phyloP scores from a whole-genome alignment of 1,140 invertebrate genomes.

The Teleogryllus occipitalis region DNA sequence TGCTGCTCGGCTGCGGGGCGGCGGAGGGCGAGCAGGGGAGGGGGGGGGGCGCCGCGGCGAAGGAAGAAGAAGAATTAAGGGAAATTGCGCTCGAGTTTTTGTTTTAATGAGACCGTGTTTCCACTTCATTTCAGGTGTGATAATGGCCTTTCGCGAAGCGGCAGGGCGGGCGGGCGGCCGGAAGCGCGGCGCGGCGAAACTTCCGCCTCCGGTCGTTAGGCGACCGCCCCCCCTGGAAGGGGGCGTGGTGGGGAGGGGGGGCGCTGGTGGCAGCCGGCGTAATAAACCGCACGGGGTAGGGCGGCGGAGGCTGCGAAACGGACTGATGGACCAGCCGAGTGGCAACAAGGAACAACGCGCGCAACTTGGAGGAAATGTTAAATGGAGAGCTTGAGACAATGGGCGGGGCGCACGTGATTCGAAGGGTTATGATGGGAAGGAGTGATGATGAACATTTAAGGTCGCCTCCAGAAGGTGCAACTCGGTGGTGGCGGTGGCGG shows the following conservation, averaged over 20 bases:
- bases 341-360: no score
- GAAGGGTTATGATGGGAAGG: no score
- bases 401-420: no score
- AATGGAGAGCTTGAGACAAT: no score
- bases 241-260: background rate
- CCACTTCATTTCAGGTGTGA: conserved; percentile 17
- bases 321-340: background rate
- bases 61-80: background rate
- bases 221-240: conserved; percentile 2
- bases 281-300: background rate
- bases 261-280: background rate
- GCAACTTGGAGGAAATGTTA: no score
- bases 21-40: no score
- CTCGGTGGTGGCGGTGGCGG: no score
- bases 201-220: conserved; percentile 8
- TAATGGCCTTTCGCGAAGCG: conserved; percentile 10
- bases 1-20: no score
- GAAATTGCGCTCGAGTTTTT: conserved; percentile 14
- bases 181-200: conserved; percentile 5
- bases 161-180: background rate
- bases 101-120: conserved; percentile 16
- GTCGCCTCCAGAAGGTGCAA: no score
- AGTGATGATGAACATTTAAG: no score
- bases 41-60: no score
- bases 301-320: background rate